These are phyloP conservation scores for Crepidodera aurea DNA, from an alignment of 2,888 invertebrate species.

Conservation along the genomic window DNA sequence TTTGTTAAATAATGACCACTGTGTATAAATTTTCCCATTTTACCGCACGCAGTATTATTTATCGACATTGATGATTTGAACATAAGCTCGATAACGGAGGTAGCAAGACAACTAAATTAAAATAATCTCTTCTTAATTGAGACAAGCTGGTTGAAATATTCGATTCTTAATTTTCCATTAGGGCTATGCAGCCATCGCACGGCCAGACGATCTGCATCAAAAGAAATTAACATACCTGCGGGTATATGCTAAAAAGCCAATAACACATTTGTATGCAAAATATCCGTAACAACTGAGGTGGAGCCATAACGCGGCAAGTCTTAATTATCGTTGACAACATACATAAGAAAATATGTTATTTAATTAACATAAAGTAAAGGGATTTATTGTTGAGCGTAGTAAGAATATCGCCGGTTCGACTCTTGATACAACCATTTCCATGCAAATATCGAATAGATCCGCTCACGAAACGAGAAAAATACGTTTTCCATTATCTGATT, in stretches of 20 bases:
- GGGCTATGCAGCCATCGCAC: slow-evolving; percentile 10
- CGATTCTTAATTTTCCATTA: slow-evolving; percentile 25
- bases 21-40: no score
- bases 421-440: slow-evolving; percentile 50
- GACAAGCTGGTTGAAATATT: slow-evolving; percentile 21
- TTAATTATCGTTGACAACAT: slow-evolving; percentile 49
- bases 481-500: slow-evolving; percentile 47
- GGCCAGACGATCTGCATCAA: slow-evolving; percentile 1
- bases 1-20: no score
- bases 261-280: slow-evolving; percentile 34
- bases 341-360: slow-evolving; percentile 46
- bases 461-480: slow-evolving; percentile 46
- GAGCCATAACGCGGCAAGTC: slow-evolving; percentile 39
- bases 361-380: slow-evolving; percentile 51
- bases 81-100: not conserved
- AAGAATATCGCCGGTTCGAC: slow-evolving; percentile 44
- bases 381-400: slow-evolving; percentile 38
- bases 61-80: not conserved
- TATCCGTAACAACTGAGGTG: slow-evolving; percentile 13
- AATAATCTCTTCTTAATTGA: slow-evolving; percentile 25
- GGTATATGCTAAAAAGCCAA: slow-evolving; percentile 3
- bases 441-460: slow-evolving; percentile 51
- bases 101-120: slow-evolving; percentile 20
- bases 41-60: no score
- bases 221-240: slow-evolving; percentile 24